These are phyloP conservation scores for Arrhamphus sclerolepis DNA, from an alignment of 2,797 vertebrate genomes.

Conservation along the genomic window DNA sequence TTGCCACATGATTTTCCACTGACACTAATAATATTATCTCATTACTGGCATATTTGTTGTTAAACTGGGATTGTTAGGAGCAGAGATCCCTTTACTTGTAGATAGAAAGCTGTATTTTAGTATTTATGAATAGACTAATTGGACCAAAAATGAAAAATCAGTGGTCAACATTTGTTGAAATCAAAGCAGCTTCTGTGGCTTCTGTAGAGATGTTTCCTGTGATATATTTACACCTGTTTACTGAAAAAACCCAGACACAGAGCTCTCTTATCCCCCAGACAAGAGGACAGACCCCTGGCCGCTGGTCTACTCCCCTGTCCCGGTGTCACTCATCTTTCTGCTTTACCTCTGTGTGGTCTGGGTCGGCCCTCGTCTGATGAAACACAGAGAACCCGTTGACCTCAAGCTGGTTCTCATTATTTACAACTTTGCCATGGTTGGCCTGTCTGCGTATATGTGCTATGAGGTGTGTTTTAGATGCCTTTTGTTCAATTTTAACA, in stretches of 20 bases:
- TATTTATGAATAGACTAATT: neutral
- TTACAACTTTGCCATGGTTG: constrained; percentile 77
- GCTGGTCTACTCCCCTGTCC: constrained; percentile 76
- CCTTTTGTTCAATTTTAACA: neutral
- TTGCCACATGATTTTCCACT: constrained; percentile 28
- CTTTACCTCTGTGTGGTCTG: constrained; percentile 71
- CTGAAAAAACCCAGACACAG: neutral
- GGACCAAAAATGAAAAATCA: neutral
- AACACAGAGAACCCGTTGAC: constrained; percentile 51
- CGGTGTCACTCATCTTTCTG: constrained; percentile 70
- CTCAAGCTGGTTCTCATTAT: constrained; percentile 69
- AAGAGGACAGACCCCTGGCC: constrained; percentile 80
- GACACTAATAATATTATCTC: neutral
- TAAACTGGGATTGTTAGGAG: neutral
- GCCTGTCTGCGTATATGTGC: constrained; percentile 79
- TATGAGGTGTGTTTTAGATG: constrained; percentile 72
- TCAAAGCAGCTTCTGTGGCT: neutral
- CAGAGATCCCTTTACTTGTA: neutral
- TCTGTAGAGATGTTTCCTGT: neutral
- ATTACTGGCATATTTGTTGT: neutral
- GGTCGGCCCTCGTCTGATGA: constrained; percentile 69
- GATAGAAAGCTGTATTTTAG: neutral
- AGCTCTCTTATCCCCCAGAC: constrained; percentile 64
- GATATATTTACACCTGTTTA: neutral
- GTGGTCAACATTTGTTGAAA: too few species aligned